phyloP scores from a whole-genome alignment of 1,140 invertebrate genomes.

The Drosophila subobscura region DNA sequence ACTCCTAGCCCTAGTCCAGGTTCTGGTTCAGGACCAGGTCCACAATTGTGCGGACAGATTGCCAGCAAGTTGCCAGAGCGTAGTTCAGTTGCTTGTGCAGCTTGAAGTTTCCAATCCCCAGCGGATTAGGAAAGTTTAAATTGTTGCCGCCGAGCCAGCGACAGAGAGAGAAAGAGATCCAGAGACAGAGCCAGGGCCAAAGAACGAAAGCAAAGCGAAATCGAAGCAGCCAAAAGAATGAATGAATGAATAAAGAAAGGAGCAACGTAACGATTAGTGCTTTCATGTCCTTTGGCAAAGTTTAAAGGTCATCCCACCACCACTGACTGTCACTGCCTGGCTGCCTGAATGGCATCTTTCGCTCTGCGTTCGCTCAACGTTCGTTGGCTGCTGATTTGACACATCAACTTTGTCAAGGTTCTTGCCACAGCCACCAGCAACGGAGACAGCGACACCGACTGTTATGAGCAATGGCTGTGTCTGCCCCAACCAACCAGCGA shows the following conservation, averaged over 20 bases:
- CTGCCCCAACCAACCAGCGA: not conserved
- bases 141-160: conserved; percentile 71
- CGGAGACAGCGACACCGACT: conserved; percentile 49
- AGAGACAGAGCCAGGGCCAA: conserved; percentile 10
- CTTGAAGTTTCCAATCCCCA: conserved; percentile 79
- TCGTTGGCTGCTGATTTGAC: conserved; percentile 74
- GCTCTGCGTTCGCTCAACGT: not conserved
- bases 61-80: conserved; percentile 56
- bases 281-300: conserved; percentile 83
- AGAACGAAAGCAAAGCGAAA: conserved; percentile 52
- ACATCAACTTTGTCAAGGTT: conserved; percentile 81
- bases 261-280: conserved; percentile 83
- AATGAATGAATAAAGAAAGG: conserved; percentile 68
- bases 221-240: conserved; percentile 69
- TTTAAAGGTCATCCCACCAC: conserved; percentile 75
- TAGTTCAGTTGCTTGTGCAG: conserved; percentile 49
- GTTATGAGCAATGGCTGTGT: conserved; percentile 71
- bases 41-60: conserved; percentile 78
- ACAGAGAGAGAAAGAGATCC: conserved; percentile 4
- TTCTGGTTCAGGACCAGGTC: conserved; percentile 18
- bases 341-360: conserved; percentile 26
- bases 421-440: conserved; percentile 53
- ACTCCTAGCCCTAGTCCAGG: conserved; percentile 21
- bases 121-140: conserved; percentile 83
- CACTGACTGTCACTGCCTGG: not conserved